Evolutionary conservation across 2,797 vertebrate species (phyloP).

Genomic region (Clarias platycephalus): DNA sequence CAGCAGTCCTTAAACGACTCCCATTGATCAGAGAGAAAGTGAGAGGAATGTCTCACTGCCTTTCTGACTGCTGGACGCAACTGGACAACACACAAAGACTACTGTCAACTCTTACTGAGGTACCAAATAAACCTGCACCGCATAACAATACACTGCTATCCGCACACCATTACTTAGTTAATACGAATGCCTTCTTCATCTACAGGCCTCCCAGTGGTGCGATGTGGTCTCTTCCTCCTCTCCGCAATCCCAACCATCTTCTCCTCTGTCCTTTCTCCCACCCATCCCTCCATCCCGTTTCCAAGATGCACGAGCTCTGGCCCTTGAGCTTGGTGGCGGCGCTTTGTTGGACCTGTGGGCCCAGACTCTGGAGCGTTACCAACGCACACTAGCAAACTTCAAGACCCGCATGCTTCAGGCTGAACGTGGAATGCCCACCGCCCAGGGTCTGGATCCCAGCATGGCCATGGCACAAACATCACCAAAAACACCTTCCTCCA

Average conservation of each 20-base stretch:
- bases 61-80: conserved; percentile 78
- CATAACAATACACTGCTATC: not conserved
- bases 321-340: conserved; percentile 79
- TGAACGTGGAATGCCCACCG: conserved; percentile 29
- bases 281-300: conserved; percentile 83
- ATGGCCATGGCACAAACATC: conserved; percentile 57
- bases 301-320: conserved; percentile 83
- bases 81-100: conserved; percentile 79
- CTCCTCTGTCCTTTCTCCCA: conserved; percentile 75
- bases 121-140: conserved; percentile 43
- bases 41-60: conserved; percentile 76
- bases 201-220: conserved; percentile 76
- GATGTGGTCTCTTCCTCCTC: conserved; percentile 72
- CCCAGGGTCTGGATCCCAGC: not conserved
- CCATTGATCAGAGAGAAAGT: conserved; percentile 75
- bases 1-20: conserved; percentile 65
- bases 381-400: conserved; percentile 66
- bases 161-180: not conserved
- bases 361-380: conserved; percentile 78
- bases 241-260: conserved; percentile 63
- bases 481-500: conserved; percentile 71
- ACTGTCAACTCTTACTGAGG: conserved; percentile 77
- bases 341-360: conserved; percentile 77
- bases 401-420: conserved; percentile 57
- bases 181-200: not conserved